phyloP scores from a whole-genome alignment of 2,888 invertebrate species.

The Zeuzera pyrina region DNA sequence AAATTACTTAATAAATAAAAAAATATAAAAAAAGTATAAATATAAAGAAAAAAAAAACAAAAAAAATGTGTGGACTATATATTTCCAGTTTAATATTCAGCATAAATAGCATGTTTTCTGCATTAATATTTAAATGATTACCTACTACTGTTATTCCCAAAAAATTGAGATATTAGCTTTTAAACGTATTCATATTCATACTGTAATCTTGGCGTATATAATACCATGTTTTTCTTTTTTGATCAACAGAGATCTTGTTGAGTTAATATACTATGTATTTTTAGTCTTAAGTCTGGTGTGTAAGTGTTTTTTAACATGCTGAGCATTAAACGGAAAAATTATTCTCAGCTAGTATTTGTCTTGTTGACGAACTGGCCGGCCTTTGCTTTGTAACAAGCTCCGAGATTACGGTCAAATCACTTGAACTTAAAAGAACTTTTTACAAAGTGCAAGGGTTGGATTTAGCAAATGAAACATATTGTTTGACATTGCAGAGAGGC shows the following conservation, averaged over 20 bases:
- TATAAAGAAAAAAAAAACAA: conserved; percentile 29
- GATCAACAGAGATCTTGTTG: conserved; percentile 33
- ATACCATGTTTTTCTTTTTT: conserved; percentile 36
- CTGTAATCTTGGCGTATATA: conserved; percentile 49
- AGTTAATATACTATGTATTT: conserved; percentile 25
- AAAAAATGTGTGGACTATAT: conserved; percentile 64
- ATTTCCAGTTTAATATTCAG: conserved; percentile 74
- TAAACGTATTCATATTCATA: too few species aligned
- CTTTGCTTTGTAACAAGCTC: conserved; percentile 66
- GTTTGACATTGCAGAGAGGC: conserved; percentile 26
- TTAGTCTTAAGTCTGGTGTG: conserved; percentile 47
- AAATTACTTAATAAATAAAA: conserved; percentile 61
- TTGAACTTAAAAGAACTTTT: conserved; percentile 41
- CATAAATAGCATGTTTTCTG: conserved; percentile 69
- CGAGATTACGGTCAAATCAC: conserved; percentile 33
- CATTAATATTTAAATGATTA: conserved; percentile 56
- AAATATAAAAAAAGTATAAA: conserved; percentile 33
- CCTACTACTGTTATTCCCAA: conserved; percentile 45
- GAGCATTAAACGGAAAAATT: conserved; percentile 71
- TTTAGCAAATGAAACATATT: conserved; percentile 31
- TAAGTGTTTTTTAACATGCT: conserved; percentile 57
- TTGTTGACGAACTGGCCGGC: conserved; percentile 68
- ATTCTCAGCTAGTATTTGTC: conserved; percentile 65
- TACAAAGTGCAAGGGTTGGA: conserved; percentile 64
- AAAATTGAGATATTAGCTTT: conserved; percentile 53